phyloP scores from a whole-genome alignment of 2,797 vertebrate species.

The Ibycter americanus region DNA sequence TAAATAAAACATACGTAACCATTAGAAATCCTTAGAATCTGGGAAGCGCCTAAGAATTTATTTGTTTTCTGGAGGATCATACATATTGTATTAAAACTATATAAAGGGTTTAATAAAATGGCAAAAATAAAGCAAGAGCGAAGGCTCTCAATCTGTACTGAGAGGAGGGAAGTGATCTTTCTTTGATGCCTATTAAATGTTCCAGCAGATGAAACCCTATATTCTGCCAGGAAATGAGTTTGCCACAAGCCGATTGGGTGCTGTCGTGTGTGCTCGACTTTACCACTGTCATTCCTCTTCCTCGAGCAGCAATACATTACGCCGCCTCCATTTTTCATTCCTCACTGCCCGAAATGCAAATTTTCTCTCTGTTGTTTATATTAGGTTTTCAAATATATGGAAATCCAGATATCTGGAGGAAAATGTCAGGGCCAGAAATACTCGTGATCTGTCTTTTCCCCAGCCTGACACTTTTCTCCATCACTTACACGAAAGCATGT shows the following conservation, averaged over 20 bases:
- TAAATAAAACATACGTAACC: slow-evolving; percentile 75
- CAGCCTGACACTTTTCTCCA: slow-evolving; percentile 69
- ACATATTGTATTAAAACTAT: slow-evolving; percentile 80
- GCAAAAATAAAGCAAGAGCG: slow-evolving; percentile 71
- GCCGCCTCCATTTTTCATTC: slow-evolving; percentile 83
- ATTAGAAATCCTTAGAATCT: slow-evolving; percentile 72
- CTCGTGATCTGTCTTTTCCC: slow-evolving; percentile 76
- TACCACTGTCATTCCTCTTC: slow-evolving; percentile 82
- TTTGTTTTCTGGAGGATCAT: slow-evolving; percentile 76
- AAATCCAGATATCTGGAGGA: slow-evolving; percentile 83
- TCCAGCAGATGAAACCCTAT: slow-evolving; percentile 81
- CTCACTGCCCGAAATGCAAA: slow-evolving; percentile 81
- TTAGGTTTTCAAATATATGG: slow-evolving; percentile 88
- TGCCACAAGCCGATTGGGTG: slow-evolving; percentile 77
- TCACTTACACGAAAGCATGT: neutral
- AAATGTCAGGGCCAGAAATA: slow-evolving; percentile 81
- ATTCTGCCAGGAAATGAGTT: slow-evolving; percentile 85
- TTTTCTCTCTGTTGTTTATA: slow-evolving; percentile 84
- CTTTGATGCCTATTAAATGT: slow-evolving; percentile 82
- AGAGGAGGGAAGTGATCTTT: slow-evolving; percentile 76
- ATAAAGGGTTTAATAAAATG: slow-evolving; percentile 79
- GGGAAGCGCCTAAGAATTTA: slow-evolving; percentile 73
- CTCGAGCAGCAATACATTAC: slow-evolving; percentile 76
- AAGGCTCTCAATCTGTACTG: slow-evolving; percentile 55
- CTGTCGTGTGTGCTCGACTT: slow-evolving; percentile 74